Conservation (phyloP, 2,888 invertebrate genomes). For the Ctenicera cuprea region DNA sequence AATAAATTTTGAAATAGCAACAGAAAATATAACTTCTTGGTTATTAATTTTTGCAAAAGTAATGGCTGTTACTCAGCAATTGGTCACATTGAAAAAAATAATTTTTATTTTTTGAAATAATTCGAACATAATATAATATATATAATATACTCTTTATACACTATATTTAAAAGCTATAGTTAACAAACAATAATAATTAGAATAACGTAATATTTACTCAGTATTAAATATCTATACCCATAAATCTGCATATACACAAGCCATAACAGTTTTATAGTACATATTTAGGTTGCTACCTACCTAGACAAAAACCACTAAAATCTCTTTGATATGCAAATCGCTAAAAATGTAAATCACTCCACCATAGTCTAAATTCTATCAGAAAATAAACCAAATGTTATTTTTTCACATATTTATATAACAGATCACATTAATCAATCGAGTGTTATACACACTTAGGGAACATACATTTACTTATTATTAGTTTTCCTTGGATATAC, state of each 20-base stretch:
- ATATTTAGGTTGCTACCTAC: slow-evolving; percentile 22
- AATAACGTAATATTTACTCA: slow-evolving; percentile 27
- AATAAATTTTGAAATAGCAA: no score
- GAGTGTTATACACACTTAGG: slow-evolving; percentile 9
- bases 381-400: slow-evolving; percentile 19
- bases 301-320: slow-evolving; percentile 30
- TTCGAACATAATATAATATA: not conserved
- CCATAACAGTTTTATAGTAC: slow-evolving; percentile 45
- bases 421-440: slow-evolving; percentile 38
- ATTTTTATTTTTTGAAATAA: not conserved
- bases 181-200: slow-evolving; percentile 36
- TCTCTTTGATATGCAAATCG: slow-evolving; percentile 44
- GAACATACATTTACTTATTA: slow-evolving; percentile 9
- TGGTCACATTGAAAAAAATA: no score
- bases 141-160: slow-evolving; percentile 17
- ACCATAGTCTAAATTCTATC: slow-evolving; percentile 33
- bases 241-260: slow-evolving; percentile 45
- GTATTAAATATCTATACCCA: slow-evolving; percentile 25
- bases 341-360: slow-evolving; percentile 43
- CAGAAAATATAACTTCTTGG: no score
- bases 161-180: slow-evolving; percentile 31
- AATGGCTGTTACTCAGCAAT: no score
- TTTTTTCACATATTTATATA: slow-evolving; percentile 20
- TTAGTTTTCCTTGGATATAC: slow-evolving; percentile 14
- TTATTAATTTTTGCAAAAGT: no score